Conservation (phyloP, 2,113 vertebrate species). For the Myodes glareolus region DNA sequence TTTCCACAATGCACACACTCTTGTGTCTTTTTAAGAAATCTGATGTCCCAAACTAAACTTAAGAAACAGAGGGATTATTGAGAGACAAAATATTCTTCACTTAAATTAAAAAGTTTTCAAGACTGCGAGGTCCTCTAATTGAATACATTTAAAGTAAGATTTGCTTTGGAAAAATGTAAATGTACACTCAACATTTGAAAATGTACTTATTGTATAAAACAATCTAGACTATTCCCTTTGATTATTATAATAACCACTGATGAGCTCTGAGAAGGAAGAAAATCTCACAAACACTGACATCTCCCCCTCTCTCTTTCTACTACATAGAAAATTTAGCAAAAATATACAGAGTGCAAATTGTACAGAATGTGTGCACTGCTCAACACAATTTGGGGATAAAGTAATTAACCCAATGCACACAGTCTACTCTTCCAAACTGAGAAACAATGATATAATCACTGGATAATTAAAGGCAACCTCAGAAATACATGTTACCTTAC, state of each 20-base stretch:
- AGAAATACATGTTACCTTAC: not conserved
- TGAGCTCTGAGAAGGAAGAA: constrained; percentile 20
- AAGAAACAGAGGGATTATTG: constrained; percentile 16
- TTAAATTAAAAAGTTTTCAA: constrained; percentile 16
- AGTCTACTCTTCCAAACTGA: constrained; percentile 43
- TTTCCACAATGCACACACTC: not conserved
- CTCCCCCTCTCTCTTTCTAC: not conserved
- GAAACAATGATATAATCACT: constrained; percentile 39
- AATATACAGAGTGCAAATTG: not conserved
- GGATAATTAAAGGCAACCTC: constrained; percentile 32
- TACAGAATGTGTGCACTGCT: not conserved
- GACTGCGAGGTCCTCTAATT: constrained; percentile 17
- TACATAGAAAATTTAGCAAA: constrained; percentile 45
- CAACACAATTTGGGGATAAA: constrained; percentile 31
- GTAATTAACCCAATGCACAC: not conserved
- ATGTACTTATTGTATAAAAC: constrained; percentile 35
- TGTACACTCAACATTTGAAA: constrained; percentile 61
- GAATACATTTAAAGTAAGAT: constrained; percentile 57
- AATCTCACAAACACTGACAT: constrained; percentile 40
- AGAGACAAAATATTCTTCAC: constrained; percentile 40
- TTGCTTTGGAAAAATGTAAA: constrained; percentile 56
- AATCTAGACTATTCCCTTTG: constrained; percentile 54
- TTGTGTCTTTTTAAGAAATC: not conserved
- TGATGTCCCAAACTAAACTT: not conserved
- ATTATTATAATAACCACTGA: constrained; percentile 66